Conservation (phyloP, 2,888 invertebrate species). For the Zeuzera pyrina region DNA sequence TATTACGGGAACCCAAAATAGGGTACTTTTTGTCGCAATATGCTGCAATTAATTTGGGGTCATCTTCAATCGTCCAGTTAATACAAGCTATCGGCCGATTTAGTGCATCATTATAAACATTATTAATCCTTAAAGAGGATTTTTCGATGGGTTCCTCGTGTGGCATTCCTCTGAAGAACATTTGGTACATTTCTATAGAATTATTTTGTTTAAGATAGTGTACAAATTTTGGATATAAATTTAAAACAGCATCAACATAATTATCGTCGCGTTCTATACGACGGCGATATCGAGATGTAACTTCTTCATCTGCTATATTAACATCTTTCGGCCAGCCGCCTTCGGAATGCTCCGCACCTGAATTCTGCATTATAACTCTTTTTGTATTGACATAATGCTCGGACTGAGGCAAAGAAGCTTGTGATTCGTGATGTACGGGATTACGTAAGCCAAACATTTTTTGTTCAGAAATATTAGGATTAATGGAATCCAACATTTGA, state of each 20-base stretch:
- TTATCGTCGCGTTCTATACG: constrained; percentile 83
- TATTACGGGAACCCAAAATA: constrained; percentile 17
- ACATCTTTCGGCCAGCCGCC: constrained; percentile 89
- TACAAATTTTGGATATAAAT: constrained; percentile 65
- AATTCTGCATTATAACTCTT: constrained; percentile 54
- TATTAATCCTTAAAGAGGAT: constrained; percentile 67
- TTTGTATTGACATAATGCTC: constrained; percentile 70
- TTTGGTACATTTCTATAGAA: constrained; percentile 82
- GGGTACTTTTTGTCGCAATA: constrained; percentile 59
- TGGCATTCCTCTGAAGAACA: constrained; percentile 76
- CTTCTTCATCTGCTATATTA: constrained; percentile 75
- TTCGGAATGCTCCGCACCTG: constrained; percentile 79
- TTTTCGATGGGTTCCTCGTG: constrained; percentile 56
- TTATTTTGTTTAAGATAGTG: constrained; percentile 81
- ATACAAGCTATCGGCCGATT: constrained; percentile 64
- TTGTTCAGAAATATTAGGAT: constrained; percentile 34
- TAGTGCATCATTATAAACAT: constrained; percentile 74
- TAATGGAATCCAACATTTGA: constrained; percentile 37
- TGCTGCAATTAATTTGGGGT: constrained; percentile 74
- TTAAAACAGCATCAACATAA: constrained; percentile 76
- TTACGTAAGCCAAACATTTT: constrained; percentile 49
- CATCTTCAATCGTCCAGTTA: constrained; percentile 77
- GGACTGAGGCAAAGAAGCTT: constrained; percentile 36
- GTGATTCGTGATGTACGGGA: constrained; percentile 51
- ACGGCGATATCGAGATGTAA: constrained; percentile 78